Conservation (phyloP, 2,888 invertebrate species). For the Drosophila mimetica region DNA sequence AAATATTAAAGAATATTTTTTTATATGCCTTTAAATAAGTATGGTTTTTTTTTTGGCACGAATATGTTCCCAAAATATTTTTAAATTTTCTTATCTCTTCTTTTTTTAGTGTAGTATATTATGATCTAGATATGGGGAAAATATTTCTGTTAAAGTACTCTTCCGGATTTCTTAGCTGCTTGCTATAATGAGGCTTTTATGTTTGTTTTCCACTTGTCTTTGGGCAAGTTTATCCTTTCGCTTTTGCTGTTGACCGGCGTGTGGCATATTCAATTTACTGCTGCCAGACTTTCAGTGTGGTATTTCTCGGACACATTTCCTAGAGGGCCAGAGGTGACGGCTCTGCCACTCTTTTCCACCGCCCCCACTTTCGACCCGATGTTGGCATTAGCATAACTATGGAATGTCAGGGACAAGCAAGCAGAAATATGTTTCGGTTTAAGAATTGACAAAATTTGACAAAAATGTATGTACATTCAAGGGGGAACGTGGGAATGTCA, state of each 20-base stretch:
- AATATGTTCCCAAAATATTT: no score
- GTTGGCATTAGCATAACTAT: slow-evolving; percentile 48
- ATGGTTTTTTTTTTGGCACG: no score
- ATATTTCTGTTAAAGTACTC: neutral
- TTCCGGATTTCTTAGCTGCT: no score
- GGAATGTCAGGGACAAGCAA: slow-evolving; percentile 28
- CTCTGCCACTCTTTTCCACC: neutral
- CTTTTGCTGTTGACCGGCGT: slow-evolving; percentile 12
- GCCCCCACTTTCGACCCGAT: neutral
- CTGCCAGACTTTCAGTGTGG: slow-evolving; percentile 4
- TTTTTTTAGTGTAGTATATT: no score
- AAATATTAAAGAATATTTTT: no score
- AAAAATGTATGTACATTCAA: slow-evolving; percentile 26
- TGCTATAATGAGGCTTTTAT: slow-evolving; percentile 16
- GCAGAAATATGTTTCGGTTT: slow-evolving; percentile 23
- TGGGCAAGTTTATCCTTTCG: slow-evolving; percentile 30
- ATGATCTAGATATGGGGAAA: neutral
- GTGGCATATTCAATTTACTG: slow-evolving; percentile 27
- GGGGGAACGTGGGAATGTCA: slow-evolving; percentile 33
- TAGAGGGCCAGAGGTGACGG: slow-evolving; percentile 16
- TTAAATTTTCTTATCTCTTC: no score
- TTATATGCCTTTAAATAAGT: no score
- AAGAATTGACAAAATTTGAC: slow-evolving; percentile 21
- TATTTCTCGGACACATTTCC: slow-evolving; percentile 34
- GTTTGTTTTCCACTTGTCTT: slow-evolving; percentile 36